Percentiles rank a stretch among this genome's conserved stretches.
Evolutionary conservation across 2,888 invertebrate species (phyloP).

Genomic region (Tortrix viridana): DNA sequence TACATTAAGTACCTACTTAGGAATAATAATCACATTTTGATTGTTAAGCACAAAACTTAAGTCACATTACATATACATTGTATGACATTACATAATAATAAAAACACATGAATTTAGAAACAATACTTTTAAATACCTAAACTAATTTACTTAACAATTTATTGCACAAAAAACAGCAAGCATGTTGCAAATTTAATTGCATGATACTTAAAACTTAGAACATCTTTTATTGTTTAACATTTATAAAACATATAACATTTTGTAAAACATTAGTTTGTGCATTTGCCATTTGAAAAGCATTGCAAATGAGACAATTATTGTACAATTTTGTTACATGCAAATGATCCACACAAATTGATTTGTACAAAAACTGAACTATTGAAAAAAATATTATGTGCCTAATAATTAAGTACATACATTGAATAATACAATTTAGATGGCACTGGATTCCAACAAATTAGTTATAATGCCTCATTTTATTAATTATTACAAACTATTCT

Average conservation of each 20-base stretch:
- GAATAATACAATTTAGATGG: slow-evolving; percentile 29
- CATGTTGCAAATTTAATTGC: too few relatives aligned
- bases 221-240: too few relatives aligned
- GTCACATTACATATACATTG: too few relatives aligned
- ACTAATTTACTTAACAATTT: neutral
- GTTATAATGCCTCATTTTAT: slow-evolving; percentile 21
- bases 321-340: too few relatives aligned
- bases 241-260: too few relatives aligned
- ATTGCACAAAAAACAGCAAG: slow-evolving; percentile 2
- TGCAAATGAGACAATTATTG: too few relatives aligned
- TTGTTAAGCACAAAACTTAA: neutral
- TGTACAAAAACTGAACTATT: slow-evolving; percentile 13
- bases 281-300: too few relatives aligned
- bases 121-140: neutral
- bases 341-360: too few relatives aligned
- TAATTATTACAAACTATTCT: neutral
- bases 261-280: too few relatives aligned
- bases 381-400: slow-evolving; percentile 19
- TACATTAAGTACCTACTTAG: slow-evolving; percentile 29
- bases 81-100: neutral
- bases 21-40: slow-evolving; percentile 27
- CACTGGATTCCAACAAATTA: slow-evolving; percentile 17
- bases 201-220: too few relatives aligned
- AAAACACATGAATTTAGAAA: slow-evolving; percentile 1
- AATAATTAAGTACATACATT: slow-evolving; percentile 20